A percentile compares a stretch with the other conserved stretches of the same genome.
phyloP scores from a whole-genome alignment of 2,888 invertebrate species.

The Venusia cambrica region DNA sequence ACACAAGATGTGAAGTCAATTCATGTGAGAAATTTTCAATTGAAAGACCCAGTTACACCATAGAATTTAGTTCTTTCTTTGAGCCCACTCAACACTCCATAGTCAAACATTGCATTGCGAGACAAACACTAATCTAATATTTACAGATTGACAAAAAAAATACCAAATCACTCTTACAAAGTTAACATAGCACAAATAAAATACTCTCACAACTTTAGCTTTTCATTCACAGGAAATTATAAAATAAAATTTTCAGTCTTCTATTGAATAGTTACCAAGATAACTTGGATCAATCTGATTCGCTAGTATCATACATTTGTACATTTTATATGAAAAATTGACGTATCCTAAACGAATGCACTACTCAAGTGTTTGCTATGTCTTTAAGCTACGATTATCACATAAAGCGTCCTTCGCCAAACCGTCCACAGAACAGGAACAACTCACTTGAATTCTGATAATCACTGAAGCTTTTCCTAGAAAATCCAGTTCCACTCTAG shows the following conservation, averaged over 20 bases:
- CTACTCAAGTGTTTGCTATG: conserved; percentile 4
- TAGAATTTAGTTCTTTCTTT: too few relatives aligned
- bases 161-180: conserved; percentile 29
- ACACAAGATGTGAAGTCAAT: too few relatives aligned
- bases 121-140: conserved; percentile 42
- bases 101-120: too few relatives aligned
- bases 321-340: conserved; percentile 42
- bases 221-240: conserved; percentile 48
- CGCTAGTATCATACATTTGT: conserved; percentile 67
- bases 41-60: too few relatives aligned
- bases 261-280: conserved; percentile 67
- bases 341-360: conserved; percentile 16
- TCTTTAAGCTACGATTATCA: conserved; percentile 5
- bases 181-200: conserved; percentile 39
- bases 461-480: too few relatives aligned
- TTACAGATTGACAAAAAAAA: conserved; percentile 42
- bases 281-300: conserved; percentile 62
- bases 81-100: too few relatives aligned
- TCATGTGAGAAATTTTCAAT: too few relatives aligned
- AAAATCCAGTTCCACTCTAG: too few relatives aligned
- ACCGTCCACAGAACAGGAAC: too few relatives aligned
- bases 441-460: too few relatives aligned
- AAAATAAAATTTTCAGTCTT: conserved; percentile 74
- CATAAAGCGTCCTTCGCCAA: too few relatives aligned
- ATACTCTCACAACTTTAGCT: conserved; percentile 41